These are phyloP conservation scores for Phaetusa simplex DNA, from an alignment of 2,113 vertebrate genomes.

Conservation along the genomic window DNA sequence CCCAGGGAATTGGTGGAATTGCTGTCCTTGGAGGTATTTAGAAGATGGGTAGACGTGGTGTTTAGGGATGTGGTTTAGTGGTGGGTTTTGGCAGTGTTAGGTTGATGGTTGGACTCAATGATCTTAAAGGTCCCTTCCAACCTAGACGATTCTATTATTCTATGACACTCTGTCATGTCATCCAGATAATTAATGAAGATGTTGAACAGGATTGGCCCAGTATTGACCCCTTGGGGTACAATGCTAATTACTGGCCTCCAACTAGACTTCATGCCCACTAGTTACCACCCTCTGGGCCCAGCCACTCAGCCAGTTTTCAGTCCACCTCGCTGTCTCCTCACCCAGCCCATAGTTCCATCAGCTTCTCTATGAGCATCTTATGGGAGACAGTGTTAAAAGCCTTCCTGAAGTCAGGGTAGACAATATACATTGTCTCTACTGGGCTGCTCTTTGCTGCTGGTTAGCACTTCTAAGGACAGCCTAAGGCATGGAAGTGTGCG, in stretches of 20 bases:
- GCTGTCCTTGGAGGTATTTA: too few relatives aligned
- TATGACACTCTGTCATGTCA: neutral
- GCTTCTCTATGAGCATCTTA: neutral
- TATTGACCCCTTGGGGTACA: neutral
- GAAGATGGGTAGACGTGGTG: too few relatives aligned
- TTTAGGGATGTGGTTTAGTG: too few relatives aligned
- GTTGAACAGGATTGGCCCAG: neutral
- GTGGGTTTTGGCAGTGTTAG: too few relatives aligned
- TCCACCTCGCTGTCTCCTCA: neutral
- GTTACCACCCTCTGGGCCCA: neutral
- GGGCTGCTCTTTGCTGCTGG: neutral
- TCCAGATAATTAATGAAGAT: neutral
- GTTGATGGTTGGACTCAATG: too few relatives aligned
- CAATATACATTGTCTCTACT: neutral
- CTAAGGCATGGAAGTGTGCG: neutral
- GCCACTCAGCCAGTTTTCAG: neutral
- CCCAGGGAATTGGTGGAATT: too few relatives aligned
- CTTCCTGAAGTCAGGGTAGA: neutral
- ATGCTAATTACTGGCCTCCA: neutral
- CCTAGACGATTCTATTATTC: too few relatives aligned
- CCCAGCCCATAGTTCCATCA: neutral
- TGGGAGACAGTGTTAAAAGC: neutral
- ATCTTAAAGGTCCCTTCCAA: too few relatives aligned
- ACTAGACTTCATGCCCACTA: neutral
- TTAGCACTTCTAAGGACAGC: neutral